Evolutionary conservation across 1,140 invertebrate genomes (phyloP).

Genomic region (Maconellicoccus hirsutus): DNA sequence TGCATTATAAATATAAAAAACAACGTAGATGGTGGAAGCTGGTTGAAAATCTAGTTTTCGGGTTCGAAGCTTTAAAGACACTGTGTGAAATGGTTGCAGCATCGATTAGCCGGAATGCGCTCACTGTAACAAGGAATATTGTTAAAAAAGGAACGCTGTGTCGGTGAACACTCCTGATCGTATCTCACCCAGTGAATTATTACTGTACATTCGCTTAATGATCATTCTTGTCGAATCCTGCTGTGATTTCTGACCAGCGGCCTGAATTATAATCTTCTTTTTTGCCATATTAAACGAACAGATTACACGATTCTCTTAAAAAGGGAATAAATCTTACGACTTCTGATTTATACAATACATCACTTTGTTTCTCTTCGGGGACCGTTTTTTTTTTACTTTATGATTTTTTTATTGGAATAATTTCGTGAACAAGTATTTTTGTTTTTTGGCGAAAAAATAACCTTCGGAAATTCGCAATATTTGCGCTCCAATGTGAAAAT

Average conservation of each 20-base stretch:
- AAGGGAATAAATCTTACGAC: slow-evolving; percentile 18
- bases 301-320: slow-evolving; percentile 21
- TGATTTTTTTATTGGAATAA: slow-evolving; percentile 16
- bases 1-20: slow-evolving; percentile 12
- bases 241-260: slow-evolving; percentile 21
- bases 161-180: slow-evolving; percentile 19
- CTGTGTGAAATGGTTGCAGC: slow-evolving; percentile 19
- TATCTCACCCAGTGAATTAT: slow-evolving; percentile 19
- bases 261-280: slow-evolving; percentile 22
- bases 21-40: background rate
- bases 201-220: slow-evolving; percentile 19
- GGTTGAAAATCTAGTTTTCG: slow-evolving; percentile 13
- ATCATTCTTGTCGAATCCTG: slow-evolving; percentile 22
- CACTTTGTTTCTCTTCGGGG: slow-evolving; percentile 11
- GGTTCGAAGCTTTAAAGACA: background rate
- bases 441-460: too few species aligned
- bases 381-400: background rate
- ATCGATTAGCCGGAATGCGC: slow-evolving; percentile 20
- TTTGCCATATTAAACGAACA: slow-evolving; percentile 21
- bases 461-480: too few species aligned
- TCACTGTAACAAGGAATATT: slow-evolving; percentile 22
- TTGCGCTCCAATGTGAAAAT: too few species aligned
- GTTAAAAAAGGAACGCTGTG: slow-evolving; percentile 18
- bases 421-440: too few species aligned
- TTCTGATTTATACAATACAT: slow-evolving; percentile 19